Base-by-base conservation (phyloP, 2,113 vertebrate genomes). In the Microtus ochrogaster region DNA sequence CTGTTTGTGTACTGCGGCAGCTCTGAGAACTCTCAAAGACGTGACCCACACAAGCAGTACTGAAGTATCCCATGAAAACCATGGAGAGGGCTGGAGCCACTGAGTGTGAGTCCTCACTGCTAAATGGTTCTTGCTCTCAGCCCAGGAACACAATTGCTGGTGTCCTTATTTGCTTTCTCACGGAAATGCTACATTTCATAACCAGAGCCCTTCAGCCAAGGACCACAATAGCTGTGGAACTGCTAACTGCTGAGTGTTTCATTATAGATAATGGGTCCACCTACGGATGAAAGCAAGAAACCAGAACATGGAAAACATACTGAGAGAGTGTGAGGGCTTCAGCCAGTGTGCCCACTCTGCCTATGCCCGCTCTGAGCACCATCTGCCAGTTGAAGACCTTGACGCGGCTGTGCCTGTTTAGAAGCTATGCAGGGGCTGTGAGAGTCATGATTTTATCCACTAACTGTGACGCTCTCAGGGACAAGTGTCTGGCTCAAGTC, bases 161-260 rank as follows among this genome's bases (percentile, higher is more conserved):
- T 83, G 66, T 73, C 78, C 83, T 58, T 26, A 2, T 52, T 90
- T 84, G 63, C 92, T 92, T 94, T 79, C 82, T 91, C 78, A 55
- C 47, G 58, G 78, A 95, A 96, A 92, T 44, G 78, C 92, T 84
- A 83, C 82, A 81, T 87, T 93, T 90, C 28, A 21, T 86, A 86
- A 82, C 52, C 81, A 68, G 58, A 84, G 92, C 47, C 95, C 94
- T 89, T 74, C 77, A 39, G 0, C 0, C 2, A 83, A 92, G 86
- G 77, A 61, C 63, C 81, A 49, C 65, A 72, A 21, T 39, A n/a
- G 79, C 63, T 89, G 65, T 66, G 21, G 55, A 82, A 82, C 6
- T 66, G 91, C 93, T 94, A 63, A 93, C 74, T 79, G 39, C 65
- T 47, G 78, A 89, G 70, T 28, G 33, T 39, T 92, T 82, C 95